Conservation (phyloP, 1,140 invertebrate species). For the Drosophila persimilis region DNA sequence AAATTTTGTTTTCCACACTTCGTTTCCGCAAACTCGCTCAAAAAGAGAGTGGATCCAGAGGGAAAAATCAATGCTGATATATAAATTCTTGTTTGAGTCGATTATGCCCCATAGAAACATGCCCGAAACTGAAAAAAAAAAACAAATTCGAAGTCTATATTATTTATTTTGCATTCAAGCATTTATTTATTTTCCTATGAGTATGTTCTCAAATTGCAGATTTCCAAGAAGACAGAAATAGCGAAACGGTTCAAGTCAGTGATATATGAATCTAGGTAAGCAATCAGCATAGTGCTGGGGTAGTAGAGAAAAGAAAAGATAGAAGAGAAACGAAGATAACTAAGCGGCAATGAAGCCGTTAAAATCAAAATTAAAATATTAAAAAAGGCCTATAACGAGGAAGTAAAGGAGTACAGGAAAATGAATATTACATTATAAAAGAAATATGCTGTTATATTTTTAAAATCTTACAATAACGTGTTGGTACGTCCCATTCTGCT, state of each 20-base stretch:
- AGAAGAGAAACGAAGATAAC: too few species aligned
- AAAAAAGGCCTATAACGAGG: background rate
- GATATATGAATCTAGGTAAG: background rate
- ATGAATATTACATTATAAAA: background rate
- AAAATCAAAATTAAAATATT: background rate
- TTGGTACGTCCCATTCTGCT: too few species aligned
- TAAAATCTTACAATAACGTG: too few species aligned
- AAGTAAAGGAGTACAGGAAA: background rate
- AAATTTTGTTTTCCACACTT: too few species aligned
- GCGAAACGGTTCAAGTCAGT: background rate
- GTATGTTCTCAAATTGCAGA: conserved; percentile 8
- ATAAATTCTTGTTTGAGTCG: conserved; percentile 47
- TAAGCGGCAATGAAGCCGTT: background rate
- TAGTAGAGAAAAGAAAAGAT: too few species aligned
- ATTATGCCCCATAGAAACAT: too few species aligned
- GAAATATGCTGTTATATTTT: background rate
- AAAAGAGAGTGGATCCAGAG: too few species aligned
- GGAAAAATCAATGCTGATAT: conserved; percentile 38
- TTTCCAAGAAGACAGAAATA: background rate
- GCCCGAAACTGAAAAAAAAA: background rate
- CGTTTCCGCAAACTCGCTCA: too few species aligned
- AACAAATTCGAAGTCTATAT: conserved; percentile 15
- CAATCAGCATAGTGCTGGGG: too few species aligned
- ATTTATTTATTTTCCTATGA: conserved; percentile 52
- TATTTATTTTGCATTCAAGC: conserved; percentile 60